Percentiles rank a stretch among this genome's conserved stretches.
phyloP scores from a whole-genome alignment of 1,140 invertebrate genomes.

The Sarcophaga bullata region DNA sequence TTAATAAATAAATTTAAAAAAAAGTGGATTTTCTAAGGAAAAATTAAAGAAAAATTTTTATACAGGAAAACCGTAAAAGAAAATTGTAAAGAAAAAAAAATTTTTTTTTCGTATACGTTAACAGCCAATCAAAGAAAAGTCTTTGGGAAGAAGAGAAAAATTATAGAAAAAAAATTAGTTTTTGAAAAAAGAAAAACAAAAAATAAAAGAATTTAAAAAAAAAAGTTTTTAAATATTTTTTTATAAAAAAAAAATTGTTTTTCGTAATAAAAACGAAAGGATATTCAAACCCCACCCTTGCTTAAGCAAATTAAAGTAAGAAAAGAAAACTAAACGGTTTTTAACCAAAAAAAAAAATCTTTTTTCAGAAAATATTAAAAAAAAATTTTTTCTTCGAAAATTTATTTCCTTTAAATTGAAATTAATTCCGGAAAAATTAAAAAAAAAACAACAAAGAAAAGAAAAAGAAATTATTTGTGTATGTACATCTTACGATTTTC shows the following conservation, averaged over 20 bases:
- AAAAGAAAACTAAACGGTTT: not conserved
- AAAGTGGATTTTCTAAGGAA: too few species aligned
- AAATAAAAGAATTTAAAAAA: not conserved
- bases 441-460: conserved; percentile 11
- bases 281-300: conserved; percentile 23
- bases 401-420: too few species aligned
- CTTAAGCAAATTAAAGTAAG: not conserved
- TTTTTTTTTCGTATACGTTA: conserved; percentile 3
- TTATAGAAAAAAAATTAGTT: not conserved
- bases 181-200: not conserved
- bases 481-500: not conserved
- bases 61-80: not conserved
- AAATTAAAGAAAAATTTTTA: too few species aligned
- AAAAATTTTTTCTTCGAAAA: not conserved
- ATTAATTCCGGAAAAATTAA: not conserved
- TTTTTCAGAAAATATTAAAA: conserved; percentile 2
- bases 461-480: conserved; percentile 6
- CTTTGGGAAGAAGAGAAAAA: not conserved
- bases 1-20: too few species aligned
- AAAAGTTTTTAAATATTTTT: too few species aligned
- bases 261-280: not conserved
- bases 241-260: not conserved
- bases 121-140: too few species aligned
- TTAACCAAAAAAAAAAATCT: not conserved
- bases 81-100: conserved; percentile 18